A percentile compares a stretch with the other conserved stretches of the same genome.
phyloP scores from a whole-genome alignment of 2,113 vertebrate genomes.

The Nibea coibor region DNA sequence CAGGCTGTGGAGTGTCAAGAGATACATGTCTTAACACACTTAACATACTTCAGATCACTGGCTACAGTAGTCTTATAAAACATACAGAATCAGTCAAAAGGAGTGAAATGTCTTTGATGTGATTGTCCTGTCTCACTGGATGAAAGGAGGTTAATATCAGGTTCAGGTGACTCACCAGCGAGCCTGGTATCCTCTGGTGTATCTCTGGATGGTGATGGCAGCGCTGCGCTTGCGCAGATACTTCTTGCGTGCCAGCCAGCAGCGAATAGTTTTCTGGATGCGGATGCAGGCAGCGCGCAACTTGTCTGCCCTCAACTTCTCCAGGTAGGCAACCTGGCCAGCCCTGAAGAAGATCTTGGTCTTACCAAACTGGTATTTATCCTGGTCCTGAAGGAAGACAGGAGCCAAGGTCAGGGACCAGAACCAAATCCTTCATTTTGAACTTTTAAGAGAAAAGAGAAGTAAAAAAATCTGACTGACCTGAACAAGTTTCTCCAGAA shows the following conservation, averaged over 20 bases:
- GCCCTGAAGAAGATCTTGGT: conserved; percentile 99
- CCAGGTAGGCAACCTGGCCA: conserved; percentile 97
- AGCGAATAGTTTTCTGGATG: conserved; percentile 98
- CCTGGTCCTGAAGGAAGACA: conserved; percentile 87
- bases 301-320: conserved; percentile 97
- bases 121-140: neutral
- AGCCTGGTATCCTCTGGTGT: conserved; percentile 94
- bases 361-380: conserved; percentile 99
- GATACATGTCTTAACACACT: neutral
- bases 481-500: conserved; percentile 95
- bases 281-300: conserved; percentile 94
- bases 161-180: conserved; percentile 87
- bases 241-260: conserved; percentile 96
- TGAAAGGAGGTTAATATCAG: neutral
- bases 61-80: neutral
- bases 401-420: neutral
- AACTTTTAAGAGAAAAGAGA: neutral
- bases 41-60: no score
- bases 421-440: neutral
- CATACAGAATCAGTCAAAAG: neutral
- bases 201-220: conserved; percentile 93
- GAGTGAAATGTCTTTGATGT: neutral
- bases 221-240: conserved; percentile 91
- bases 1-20: conserved; percentile 80
- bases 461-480: conserved; percentile 83